These are phyloP conservation scores for Eulimnadia texana DNA, from an alignment of 1,140 invertebrate species.

Conservation along the genomic window DNA sequence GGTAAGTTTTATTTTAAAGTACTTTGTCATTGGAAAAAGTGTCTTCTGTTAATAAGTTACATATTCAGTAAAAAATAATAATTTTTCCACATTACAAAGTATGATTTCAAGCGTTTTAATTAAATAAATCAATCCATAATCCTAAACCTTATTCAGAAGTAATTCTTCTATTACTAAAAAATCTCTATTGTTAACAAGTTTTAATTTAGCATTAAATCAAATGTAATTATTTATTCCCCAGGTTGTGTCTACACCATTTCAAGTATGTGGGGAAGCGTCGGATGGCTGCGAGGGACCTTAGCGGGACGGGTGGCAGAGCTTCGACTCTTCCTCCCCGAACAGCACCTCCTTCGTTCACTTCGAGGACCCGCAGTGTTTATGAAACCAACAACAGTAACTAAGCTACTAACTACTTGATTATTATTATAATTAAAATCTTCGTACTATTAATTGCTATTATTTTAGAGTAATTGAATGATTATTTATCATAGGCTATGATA, in stretches of 20 bases:
- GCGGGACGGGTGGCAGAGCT: slow-evolving; percentile 33
- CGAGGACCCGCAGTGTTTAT: slow-evolving; percentile 18
- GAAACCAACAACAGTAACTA: slow-evolving; percentile 19
- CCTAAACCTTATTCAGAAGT: no score
- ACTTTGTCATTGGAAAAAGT: slow-evolving; percentile 5
- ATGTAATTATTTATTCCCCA: slow-evolving; percentile 30
- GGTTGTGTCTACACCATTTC: slow-evolving; percentile 71
- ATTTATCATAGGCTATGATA: no score
- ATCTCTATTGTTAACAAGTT: no score
- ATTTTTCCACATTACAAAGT: no score
- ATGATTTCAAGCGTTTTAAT: no score
- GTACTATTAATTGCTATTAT: no score
- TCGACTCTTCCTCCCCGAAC: slow-evolving; percentile 64
- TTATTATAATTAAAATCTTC: no score
- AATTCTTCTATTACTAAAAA: no score
- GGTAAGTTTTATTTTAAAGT: slow-evolving; percentile 24
- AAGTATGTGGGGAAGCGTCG: slow-evolving; percentile 70
- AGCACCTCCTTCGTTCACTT: slow-evolving; percentile 45
- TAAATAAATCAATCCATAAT: no score
- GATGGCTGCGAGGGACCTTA: slow-evolving; percentile 28
- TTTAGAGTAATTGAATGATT: no score
- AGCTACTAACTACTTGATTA: background rate
- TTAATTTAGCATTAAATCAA: background rate
- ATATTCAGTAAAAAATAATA: no score
- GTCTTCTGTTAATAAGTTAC: background rate